These are phyloP conservation scores for Pseudococcus jackbeardsleyi DNA, from an alignment of 2,888 invertebrate genomes.

Conservation along the genomic window DNA sequence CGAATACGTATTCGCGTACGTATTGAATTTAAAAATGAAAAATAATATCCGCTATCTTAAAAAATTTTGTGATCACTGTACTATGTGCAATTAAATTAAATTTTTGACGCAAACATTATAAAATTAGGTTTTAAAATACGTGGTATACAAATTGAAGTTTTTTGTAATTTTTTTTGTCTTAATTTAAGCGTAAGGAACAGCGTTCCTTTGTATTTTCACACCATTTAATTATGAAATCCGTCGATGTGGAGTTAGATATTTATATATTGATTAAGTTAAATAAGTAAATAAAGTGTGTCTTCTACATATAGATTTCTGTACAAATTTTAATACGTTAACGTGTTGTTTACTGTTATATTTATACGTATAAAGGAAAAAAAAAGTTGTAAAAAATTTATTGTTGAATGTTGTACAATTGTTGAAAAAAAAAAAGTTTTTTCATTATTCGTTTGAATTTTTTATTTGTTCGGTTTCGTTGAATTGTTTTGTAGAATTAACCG, in stretches of 20 bases:
- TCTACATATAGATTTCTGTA: constrained; percentile 42
- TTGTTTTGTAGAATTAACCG: neutral
- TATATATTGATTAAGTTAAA: neutral
- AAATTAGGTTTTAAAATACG: constrained; percentile 36
- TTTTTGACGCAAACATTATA: constrained; percentile 26
- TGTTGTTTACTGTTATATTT: constrained; percentile 54
- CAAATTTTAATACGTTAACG: constrained; percentile 48
- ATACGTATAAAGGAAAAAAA: constrained; percentile 33
- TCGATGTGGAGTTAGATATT: constrained; percentile 28
- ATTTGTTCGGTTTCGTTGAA: neutral
- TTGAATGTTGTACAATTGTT: constrained; percentile 57
- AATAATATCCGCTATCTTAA: neutral
- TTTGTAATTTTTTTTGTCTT: neutral
- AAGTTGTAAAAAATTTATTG: constrained; percentile 53
- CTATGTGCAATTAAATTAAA: constrained; percentile 48
- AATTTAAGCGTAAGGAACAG: neutral
- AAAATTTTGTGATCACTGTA: constrained; percentile 47
- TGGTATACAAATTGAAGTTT: constrained; percentile 8
- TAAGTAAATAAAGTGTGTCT: constrained; percentile 34
- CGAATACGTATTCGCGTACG: neutral
- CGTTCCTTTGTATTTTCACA: constrained; percentile 26
- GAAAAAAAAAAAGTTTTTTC: constrained; percentile 13
- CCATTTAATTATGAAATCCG: constrained; percentile 39
- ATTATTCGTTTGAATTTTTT: neutral
- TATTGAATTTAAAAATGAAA: neutral